Percentiles rank a stretch among this genome's conserved stretches.
Evolutionary conservation across 2,888 invertebrate genomes (phyloP).

Genomic region (Phytoseiulus persimilis): DNA sequence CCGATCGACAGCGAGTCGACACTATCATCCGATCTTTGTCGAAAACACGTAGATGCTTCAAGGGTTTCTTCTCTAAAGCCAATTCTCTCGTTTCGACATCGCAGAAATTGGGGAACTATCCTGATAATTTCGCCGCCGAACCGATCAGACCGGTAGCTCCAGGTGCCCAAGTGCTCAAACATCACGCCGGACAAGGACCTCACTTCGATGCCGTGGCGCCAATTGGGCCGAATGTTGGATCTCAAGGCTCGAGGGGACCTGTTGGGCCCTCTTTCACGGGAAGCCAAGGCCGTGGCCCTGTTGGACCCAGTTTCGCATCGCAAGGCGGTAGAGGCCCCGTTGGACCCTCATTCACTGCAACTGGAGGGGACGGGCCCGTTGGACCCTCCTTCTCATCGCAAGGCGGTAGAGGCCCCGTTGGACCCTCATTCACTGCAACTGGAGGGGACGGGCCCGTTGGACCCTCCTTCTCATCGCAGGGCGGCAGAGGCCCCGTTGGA

Average conservation of each 20-base stretch:
- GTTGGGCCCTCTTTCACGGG: slow-evolving; percentile 11
- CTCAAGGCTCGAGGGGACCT: no score
- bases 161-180: slow-evolving; percentile 29
- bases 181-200: slow-evolving; percentile 24
- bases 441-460: no score
- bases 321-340: no score
- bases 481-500: no score
- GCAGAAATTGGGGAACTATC: slow-evolving; percentile 35
- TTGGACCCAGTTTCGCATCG: no score
- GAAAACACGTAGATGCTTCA: neutral
- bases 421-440: no score
- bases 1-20: neutral
- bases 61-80: neutral
- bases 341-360: no score
- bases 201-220: slow-evolving; percentile 30
- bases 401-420: no score
- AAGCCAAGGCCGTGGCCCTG: neutral
- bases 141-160: slow-evolving; percentile 29
- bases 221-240: neutral
- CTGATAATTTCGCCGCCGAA: slow-evolving; percentile 14
- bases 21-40: neutral
- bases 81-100: neutral
- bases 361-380: no score
- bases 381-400: no score
- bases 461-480: no score